These are phyloP conservation scores for Amphipyra berbera DNA, from an alignment of 2,888 invertebrate genomes.

Conservation along the genomic window DNA sequence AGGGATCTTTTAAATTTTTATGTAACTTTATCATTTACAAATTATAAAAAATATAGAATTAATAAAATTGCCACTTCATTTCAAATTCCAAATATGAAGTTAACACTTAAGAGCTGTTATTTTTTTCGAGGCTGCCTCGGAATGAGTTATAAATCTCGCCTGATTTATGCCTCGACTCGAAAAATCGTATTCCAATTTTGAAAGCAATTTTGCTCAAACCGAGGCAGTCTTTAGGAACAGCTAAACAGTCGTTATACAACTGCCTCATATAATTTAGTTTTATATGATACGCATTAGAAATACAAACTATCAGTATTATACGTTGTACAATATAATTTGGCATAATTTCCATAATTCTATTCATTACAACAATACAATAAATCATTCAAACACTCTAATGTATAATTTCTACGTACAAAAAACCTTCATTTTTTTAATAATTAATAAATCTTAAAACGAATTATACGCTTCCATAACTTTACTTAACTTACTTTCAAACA, in stretches of 20 bases:
- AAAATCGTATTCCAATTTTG: slow-evolving; percentile 10
- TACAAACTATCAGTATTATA: slow-evolving; percentile 51
- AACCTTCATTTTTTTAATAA: slow-evolving; percentile 39
- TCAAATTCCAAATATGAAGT: slow-evolving; percentile 17
- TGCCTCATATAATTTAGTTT: slow-evolving; percentile 38
- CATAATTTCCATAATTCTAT: slow-evolving; percentile 51
- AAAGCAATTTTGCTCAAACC: slow-evolving; percentile 12
- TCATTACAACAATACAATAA: slow-evolving; percentile 54
- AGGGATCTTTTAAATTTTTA: slow-evolving; percentile 20
- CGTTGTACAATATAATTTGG: slow-evolving; percentile 62
- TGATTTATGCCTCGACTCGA: neutral
- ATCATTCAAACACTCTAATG: slow-evolving; percentile 55
- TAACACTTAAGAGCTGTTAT: slow-evolving; percentile 22
- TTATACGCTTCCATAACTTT: slow-evolving; percentile 41
- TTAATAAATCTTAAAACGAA: slow-evolving; percentile 45
- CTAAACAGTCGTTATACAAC: slow-evolving; percentile 59
- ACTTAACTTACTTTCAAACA: slow-evolving; percentile 45
- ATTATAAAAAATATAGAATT: slow-evolving; percentile 18
- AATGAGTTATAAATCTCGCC: slow-evolving; percentile 5
- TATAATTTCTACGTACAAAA: slow-evolving; percentile 64
- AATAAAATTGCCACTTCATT: slow-evolving; percentile 23
- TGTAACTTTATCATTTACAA: slow-evolving; percentile 21
- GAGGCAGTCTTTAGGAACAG: slow-evolving; percentile 23
- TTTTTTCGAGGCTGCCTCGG: slow-evolving; percentile 22
- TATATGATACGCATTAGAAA: slow-evolving; percentile 57